A percentile compares a stretch with the other conserved stretches of the same genome.
phyloP scores from a whole-genome alignment of 2,888 invertebrate genomes.

The Danaus chrysippus region DNA sequence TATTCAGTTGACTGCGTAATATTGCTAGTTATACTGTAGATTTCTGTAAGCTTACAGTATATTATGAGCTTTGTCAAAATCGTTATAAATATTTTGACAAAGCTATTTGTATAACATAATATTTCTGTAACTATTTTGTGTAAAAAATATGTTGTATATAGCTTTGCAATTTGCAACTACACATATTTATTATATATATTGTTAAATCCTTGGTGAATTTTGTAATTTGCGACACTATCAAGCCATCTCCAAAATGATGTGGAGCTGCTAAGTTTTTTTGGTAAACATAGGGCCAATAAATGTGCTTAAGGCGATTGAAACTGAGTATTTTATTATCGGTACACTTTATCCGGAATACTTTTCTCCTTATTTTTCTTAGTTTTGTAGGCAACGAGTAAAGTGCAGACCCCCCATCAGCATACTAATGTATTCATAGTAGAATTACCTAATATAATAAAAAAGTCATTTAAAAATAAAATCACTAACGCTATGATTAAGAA shows the following conservation, averaged over 20 bases:
- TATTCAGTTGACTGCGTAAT: neutral
- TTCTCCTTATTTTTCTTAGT: constrained; percentile 75
- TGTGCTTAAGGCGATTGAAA: constrained; percentile 69
- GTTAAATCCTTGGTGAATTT: neutral
- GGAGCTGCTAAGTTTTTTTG: constrained; percentile 43
- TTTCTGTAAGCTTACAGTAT: too few relatives aligned
- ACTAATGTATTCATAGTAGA: constrained; percentile 53
- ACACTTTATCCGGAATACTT: constrained; percentile 73
- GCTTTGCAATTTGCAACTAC: too few relatives aligned
- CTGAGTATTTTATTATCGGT: constrained; percentile 71
- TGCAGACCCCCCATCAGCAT: constrained; percentile 59
- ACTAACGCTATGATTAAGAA: neutral
- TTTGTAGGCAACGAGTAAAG: constrained; percentile 69
- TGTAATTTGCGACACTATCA: constrained; percentile 6
- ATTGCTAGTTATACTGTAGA: too few relatives aligned
- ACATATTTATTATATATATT: neutral
- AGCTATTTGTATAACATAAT: too few relatives aligned
- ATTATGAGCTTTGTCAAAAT: too few relatives aligned
- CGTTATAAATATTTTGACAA: too few relatives aligned
- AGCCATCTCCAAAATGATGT: constrained; percentile 21
- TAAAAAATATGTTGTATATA: too few relatives aligned
- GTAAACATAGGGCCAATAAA: constrained; percentile 62
- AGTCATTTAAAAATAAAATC: constrained; percentile 1
- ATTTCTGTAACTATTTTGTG: too few relatives aligned
- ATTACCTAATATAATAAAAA: too few relatives aligned